These are phyloP conservation scores for Drosophila parvula DNA, from an alignment of 1,140 invertebrate species.

Conservation along the genomic window DNA sequence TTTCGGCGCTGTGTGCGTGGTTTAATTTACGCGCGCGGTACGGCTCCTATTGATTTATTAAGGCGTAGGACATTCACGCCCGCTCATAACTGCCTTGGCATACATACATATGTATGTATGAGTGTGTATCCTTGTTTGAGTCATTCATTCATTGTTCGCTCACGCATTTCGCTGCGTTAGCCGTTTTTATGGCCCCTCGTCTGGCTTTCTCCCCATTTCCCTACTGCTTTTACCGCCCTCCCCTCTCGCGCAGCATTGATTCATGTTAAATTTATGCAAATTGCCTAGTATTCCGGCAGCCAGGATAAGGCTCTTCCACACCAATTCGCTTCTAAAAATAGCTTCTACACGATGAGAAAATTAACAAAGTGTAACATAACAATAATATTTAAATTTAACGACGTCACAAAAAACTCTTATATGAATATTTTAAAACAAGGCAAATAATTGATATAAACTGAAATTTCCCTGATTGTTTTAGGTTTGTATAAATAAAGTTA, in stretches of 20 bases:
- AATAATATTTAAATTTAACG: slow-evolving; percentile 1
- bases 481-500: too few species aligned
- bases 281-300: slow-evolving; percentile 53
- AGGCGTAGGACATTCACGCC: slow-evolving; percentile 45
- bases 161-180: slow-evolving; percentile 37
- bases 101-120: slow-evolving; percentile 10
- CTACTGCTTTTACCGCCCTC: background rate
- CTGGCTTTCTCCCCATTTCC: slow-evolving; percentile 16
- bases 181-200: slow-evolving; percentile 30
- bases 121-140: slow-evolving; percentile 24
- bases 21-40: slow-evolving; percentile 31
- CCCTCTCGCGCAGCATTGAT: slow-evolving; percentile 54
- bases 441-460: too few species aligned
- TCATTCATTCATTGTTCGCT: slow-evolving; percentile 52
- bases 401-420: background rate
- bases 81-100: slow-evolving; percentile 26
- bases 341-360: slow-evolving; percentile 27
- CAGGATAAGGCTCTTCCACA: slow-evolving; percentile 33
- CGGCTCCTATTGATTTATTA: slow-evolving; percentile 53
- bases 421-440: background rate
- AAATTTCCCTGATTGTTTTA: too few species aligned
- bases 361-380: slow-evolving; percentile 10
- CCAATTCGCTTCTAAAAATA: slow-evolving; percentile 58
- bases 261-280: slow-evolving; percentile 77
- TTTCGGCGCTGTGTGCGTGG: slow-evolving; percentile 3